Base-by-base conservation (phyloP, 2,888 invertebrate species). In the Euproctis similis region DNA sequence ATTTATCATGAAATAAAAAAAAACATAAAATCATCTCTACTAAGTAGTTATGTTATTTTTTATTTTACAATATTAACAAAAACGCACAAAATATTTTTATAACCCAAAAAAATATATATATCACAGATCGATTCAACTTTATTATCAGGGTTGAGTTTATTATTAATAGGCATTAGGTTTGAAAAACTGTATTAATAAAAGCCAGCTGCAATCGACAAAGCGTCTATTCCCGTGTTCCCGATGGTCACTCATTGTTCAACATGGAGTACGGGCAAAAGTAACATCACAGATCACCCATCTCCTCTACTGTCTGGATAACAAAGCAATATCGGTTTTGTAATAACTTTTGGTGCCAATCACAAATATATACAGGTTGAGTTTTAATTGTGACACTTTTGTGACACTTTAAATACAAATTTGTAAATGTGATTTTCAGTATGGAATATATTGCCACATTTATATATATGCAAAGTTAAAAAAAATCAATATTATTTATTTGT, bases 201-300 rank as follows among this genome's bases (percentile, higher is more conserved):
- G 68, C 69, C 80, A 78, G 74, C 80, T 80, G 80, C 67, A 51
- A 42, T 45, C 46, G 60, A 75, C 70, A 76, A 78, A 66, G 65
- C 61, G 42, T 48, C 55, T 59, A 61, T 63, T 65, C 65, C 61
- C 64, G n/a, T 59, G 60, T 63, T 65, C 65, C 14, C 14, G 63
- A 68, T 75, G 81, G 80, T 71, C 80, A 78, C 57, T 74, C 63
- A 77, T 81, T 82, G 81, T 81, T 77, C 72, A 66, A 71, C 59
- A 58, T 50, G 46, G 54, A 52, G 53, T 48, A 55, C 49, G 52
- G 54, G 77, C 76, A 81, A 82, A 56, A 61, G 49, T 39, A 49
- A 75, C 71, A 77, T 70, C 73, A 65, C 63, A 64, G 69, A 75
- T 77, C 75, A 70, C 63, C 70, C 66, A 53, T 63, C 67, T 59